Evolutionary conservation across 1,140 invertebrate species (phyloP).

Genomic region (Aplysia californica): DNA sequence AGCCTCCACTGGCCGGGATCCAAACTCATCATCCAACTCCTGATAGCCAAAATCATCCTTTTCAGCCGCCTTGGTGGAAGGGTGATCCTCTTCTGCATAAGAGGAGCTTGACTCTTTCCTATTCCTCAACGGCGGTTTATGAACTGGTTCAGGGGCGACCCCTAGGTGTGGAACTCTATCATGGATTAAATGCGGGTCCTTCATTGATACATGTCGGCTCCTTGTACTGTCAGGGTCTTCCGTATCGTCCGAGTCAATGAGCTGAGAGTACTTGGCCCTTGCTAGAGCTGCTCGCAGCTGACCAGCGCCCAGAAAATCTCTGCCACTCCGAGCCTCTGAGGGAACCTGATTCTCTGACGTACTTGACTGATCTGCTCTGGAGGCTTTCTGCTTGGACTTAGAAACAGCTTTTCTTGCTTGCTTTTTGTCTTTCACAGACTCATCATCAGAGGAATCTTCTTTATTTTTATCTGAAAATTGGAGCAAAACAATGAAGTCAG

Average conservation of each 20-base stretch:
- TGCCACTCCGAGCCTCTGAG: constrained; percentile 25
- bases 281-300: constrained; percentile 51
- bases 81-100: constrained; percentile 55
- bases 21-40: constrained; percentile 66
- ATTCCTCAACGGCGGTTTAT: constrained; percentile 53
- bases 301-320: constrained; percentile 47
- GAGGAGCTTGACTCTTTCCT: constrained; percentile 55
- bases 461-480: too few relatives aligned
- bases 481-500: too few relatives aligned
- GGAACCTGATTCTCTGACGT: background rate
- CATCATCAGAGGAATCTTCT: too few relatives aligned
- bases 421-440: too few relatives aligned
- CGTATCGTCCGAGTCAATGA: constrained; percentile 53
- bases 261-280: constrained; percentile 55
- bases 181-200: background rate
- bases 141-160: background rate
- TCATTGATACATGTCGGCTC: background rate
- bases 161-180: constrained; percentile 1
- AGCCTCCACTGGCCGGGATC: constrained; percentile 52
- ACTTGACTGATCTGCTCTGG: background rate
- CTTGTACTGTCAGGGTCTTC: constrained; percentile 37
- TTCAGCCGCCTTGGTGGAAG: constrained; percentile 23
- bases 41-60: constrained; percentile 59
- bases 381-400: too few relatives aligned
- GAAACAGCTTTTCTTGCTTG: too few relatives aligned